A percentile compares a stretch with the other conserved stretches of the same genome.
phyloP scores from a whole-genome alignment of 2,888 invertebrate genomes.

The Schizaphis graminum region DNA sequence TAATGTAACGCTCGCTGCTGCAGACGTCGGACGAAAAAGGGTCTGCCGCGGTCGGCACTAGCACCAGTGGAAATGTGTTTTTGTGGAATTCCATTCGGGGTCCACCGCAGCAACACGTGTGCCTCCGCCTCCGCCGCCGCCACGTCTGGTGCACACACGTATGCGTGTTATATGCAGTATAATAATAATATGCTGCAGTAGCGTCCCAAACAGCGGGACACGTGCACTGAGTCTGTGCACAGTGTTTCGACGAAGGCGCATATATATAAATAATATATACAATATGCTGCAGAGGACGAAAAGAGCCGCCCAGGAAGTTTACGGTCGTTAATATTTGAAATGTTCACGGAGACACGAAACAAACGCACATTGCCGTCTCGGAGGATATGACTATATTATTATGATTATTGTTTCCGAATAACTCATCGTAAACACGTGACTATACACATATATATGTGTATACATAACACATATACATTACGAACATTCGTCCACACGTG shows the following conservation, averaged over 20 bases:
- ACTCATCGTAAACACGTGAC: neutral
- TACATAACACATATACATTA: neutral
- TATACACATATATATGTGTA: neutral
- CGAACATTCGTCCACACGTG: neutral
- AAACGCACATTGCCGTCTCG: neutral
- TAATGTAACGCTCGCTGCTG: neutral
- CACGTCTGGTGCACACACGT: neutral
- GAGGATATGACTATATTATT: neutral
- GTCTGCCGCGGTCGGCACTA: neutral
- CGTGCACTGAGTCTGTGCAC: neutral
- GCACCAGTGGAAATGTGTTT: neutral
- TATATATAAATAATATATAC: neutral
- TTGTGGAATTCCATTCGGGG: neutral
- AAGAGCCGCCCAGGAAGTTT: slow-evolving; percentile 42
- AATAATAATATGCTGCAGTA: no score
- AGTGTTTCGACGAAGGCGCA: neutral
- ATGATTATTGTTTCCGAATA: slow-evolving; percentile 17
- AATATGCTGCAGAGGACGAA: neutral
- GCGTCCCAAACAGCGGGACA: neutral
- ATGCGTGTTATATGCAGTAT: neutral
- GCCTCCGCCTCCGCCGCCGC: neutral
- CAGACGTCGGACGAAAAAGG: neutral
- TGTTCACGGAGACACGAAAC: slow-evolving; percentile 5
- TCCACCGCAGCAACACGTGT: neutral
- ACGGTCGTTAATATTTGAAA: slow-evolving; percentile 48